Evolutionary conservation across 1,140 invertebrate species (phyloP).

Genomic region (Probaryconus sp.): DNA sequence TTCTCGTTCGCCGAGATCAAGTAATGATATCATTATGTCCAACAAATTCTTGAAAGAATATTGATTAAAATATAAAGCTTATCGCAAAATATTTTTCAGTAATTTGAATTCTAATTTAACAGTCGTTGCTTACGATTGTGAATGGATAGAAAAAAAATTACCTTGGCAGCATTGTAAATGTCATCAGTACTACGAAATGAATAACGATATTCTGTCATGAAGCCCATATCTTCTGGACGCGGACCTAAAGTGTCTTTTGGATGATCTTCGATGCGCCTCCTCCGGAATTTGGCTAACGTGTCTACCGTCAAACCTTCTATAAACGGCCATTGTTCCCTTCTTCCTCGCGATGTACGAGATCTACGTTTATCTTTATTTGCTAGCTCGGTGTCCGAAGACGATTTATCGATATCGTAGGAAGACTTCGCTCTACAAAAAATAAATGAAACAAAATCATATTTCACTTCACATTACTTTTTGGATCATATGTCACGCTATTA

Average conservation of each 20-base stretch:
- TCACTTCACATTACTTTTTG: neutral
- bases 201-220: conserved; percentile 71
- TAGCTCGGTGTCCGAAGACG: conserved; percentile 74
- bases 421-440: conserved; percentile 57
- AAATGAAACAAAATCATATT: too few relatives aligned
- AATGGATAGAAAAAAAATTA: too few relatives aligned
- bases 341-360: conserved; percentile 53
- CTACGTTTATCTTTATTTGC: conserved; percentile 64
- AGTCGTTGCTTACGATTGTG: too few relatives aligned
- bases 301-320: conserved; percentile 79
- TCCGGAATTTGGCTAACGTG: conserved; percentile 78
- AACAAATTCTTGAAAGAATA: too few relatives aligned
- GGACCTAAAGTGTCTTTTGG: conserved; percentile 70
- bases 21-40: too few relatives aligned
- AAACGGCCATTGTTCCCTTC: conserved; percentile 72
- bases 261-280: conserved; percentile 70
- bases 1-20: too few relatives aligned
- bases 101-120: too few relatives aligned
- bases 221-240: conserved; percentile 39
- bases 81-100: too few relatives aligned
- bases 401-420: conserved; percentile 63
- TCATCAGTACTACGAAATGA: conserved; percentile 69
- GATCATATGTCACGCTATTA: too few relatives aligned
- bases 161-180: conserved; percentile 62
- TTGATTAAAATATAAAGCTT: too few relatives aligned